Conservation (phyloP, 1,140 invertebrate species). For the Pristionchus pacificus region DNA sequence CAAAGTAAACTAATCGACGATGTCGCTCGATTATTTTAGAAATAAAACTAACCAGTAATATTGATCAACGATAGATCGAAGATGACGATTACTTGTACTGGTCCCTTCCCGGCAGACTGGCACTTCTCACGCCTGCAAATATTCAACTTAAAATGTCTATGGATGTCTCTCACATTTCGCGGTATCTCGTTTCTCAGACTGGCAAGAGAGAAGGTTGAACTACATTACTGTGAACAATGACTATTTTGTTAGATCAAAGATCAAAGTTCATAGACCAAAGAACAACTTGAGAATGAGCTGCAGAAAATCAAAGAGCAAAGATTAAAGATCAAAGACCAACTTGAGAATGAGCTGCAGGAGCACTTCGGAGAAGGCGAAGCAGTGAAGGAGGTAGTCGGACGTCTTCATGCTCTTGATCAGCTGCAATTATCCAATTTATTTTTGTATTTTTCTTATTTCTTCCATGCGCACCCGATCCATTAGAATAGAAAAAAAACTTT, state of each 20-base stretch:
- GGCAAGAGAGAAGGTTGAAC: too few relatives aligned
- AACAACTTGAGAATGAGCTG: constrained; percentile 23
- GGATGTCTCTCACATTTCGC: too few relatives aligned
- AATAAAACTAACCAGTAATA: constrained; percentile 20
- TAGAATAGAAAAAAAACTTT: constrained; percentile 9
- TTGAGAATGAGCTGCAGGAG: constrained; percentile 25
- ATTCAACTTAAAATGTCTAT: too few relatives aligned
- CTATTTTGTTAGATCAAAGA: too few relatives aligned
- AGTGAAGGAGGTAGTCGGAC: constrained; percentile 27
- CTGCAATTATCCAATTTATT: too few relatives aligned
- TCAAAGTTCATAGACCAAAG: too few relatives aligned
- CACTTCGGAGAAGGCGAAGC: constrained; percentile 29
- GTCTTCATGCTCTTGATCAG: constrained; percentile 33
- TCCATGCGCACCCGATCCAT: too few relatives aligned
- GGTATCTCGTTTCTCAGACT: too few relatives aligned
- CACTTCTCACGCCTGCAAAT: constrained; percentile 18
- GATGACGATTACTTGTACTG: constrained; percentile 30
- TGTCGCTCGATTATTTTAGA: neutral
- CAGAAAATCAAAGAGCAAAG: too few relatives aligned
- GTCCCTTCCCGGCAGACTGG: constrained; percentile 18
- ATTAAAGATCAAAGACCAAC: neutral
- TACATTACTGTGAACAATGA: too few relatives aligned
- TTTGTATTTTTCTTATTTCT: too few relatives aligned
- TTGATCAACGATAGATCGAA: constrained; percentile 29
- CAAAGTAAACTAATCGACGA: too few relatives aligned